Evolutionary conservation across 1,140 invertebrate genomes (phyloP), one percentile per base, ranked within the genome.

Genomic region (Caenorhabditis briggsae): DNA sequence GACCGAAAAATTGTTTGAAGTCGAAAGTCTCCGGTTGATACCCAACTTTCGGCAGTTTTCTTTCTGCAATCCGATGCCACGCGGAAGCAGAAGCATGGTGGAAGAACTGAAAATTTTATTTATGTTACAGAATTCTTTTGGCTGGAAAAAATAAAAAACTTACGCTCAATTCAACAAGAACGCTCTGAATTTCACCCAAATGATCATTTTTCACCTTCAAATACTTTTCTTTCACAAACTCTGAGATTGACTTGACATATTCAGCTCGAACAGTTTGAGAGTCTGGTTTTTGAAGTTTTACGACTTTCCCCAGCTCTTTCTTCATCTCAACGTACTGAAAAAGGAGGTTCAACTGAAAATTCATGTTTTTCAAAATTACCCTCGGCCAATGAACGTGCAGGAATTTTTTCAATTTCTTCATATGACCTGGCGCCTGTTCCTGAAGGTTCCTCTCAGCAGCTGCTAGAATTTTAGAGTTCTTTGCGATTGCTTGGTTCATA

Each of bases 261-360:
- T 48, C 43, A 50, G 50, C 70, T 6, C 70, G 70, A 53, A 23
- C 33, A 78, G 12, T 18, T 70, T 70, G 64, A 46, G 12, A 43
- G 18, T 78, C 70, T 41, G 43, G 20, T 18, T 53, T 50, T 23
- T 78, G 43, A 23, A 53, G 43, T 78, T 78, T 78, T 1, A 78
- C 46, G 1, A 78, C 7, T 41, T 78, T 78, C 18, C 5, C 9
- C 43, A 78, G 14, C 11, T 23, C 20, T 23, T n/a, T 78, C 20
- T 78, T 78, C 70, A 78, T 50, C 3, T 78, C 70, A 0, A 78
- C 70, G 2, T 78, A 78, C 70, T 78, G 70, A 48, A 78, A 78
- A 78, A 2, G 0, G 12, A 70, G 16, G 12, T 5, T 46, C 0
- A 8, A 12, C 11, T 9, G 14, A 23, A 25, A 12, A 43, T 0